Evolutionary conservation across 2,113 vertebrate genomes (phyloP).

Genomic region (Gadus macrocephalus): DNA sequence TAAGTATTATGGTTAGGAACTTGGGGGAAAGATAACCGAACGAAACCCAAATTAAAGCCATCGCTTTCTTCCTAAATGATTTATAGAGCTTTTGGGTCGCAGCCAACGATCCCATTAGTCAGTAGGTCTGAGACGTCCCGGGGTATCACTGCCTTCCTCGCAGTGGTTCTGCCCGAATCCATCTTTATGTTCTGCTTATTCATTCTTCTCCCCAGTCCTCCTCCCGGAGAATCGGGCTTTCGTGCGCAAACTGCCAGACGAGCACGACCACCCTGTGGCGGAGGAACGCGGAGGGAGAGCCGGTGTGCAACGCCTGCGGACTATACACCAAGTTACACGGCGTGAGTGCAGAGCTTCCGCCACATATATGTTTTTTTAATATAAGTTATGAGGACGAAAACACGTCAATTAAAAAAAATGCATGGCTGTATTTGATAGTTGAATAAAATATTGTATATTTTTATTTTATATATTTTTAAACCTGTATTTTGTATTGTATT

Average conservation of each 20-base stretch:
- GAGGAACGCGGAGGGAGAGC: slow-evolving; percentile 94
- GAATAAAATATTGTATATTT: neutral
- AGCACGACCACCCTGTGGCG: slow-evolving; percentile 97
- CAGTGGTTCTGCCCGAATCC: neutral
- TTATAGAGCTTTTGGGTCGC: neutral
- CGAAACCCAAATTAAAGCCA: slow-evolving; percentile 24
- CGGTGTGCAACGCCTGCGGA: slow-evolving; percentile 96
- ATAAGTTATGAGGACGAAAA: too few relatives aligned
- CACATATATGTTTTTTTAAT: rapidly evolving
- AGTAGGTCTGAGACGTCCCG: slow-evolving; percentile 2
- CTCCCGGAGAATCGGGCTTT: slow-evolving; percentile 89
- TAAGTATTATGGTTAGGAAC: slow-evolving; percentile 47
- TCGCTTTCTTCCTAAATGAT: neutral
- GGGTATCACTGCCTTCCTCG: neutral
- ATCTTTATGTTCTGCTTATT: neutral
- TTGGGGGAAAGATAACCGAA: slow-evolving; percentile 11
- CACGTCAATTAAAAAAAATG: too few relatives aligned
- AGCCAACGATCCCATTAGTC: slow-evolving; percentile 9
- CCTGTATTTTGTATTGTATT: neutral
- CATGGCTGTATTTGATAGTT: neutral
- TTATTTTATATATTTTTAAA: neutral
- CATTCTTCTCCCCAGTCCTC: slow-evolving; percentile 76
- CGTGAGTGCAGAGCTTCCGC: slow-evolving; percentile 66
- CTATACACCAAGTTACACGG: slow-evolving; percentile 98
- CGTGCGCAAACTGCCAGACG: slow-evolving; percentile 97